These are phyloP conservation scores for Sphaeramia orbicularis DNA, from an alignment of 2,797 vertebrate genomes.

Conservation along the genomic window DNA sequence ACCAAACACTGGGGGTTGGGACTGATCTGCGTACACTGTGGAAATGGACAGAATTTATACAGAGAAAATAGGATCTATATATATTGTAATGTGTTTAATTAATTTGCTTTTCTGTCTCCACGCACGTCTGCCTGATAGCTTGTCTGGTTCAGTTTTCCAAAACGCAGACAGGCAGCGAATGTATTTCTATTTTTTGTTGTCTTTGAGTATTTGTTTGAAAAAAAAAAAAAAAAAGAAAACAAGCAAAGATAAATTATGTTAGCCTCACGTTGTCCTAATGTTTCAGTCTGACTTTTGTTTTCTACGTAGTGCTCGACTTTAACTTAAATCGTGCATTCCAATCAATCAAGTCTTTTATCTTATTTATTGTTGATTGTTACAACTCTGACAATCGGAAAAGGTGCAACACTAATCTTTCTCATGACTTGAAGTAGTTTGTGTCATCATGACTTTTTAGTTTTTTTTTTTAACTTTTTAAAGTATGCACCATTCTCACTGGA, in stretches of 20 bases:
- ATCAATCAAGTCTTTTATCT: conserved; percentile 63
- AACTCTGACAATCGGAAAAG: conserved; percentile 75
- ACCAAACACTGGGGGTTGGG: conserved; percentile 55
- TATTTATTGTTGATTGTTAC: conserved; percentile 79
- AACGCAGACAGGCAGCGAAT: conserved; percentile 59
- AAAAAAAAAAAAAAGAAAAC: conserved; percentile 16
- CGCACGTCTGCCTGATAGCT: conserved; percentile 41
- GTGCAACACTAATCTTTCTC: conserved; percentile 17
- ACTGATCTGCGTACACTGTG: conserved; percentile 58
- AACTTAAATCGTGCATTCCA: conserved; percentile 58
- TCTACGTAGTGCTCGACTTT: conserved; percentile 35
- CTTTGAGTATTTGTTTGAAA: conserved; percentile 48
- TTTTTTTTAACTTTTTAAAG: conserved; percentile 1
- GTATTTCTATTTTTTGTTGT: conserved; percentile 60
- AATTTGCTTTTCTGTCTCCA: conserved; percentile 41
- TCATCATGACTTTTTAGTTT: conserved; percentile 31
- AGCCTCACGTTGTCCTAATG: conserved; percentile 33
- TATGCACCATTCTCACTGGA: conserved; percentile 37
- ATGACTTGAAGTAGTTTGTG: conserved; percentile 18
- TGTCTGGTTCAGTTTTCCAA: conserved; percentile 32
- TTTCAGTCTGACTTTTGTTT: conserved; percentile 52
- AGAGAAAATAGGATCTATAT: conserved; percentile 29
- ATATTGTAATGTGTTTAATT: conserved; percentile 40
- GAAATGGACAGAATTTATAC: conserved; percentile 56
- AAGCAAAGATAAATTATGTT: conserved; percentile 49